Conservation (phyloP, 2,797 vertebrate species). For the Chloroceryle inda region DNA sequence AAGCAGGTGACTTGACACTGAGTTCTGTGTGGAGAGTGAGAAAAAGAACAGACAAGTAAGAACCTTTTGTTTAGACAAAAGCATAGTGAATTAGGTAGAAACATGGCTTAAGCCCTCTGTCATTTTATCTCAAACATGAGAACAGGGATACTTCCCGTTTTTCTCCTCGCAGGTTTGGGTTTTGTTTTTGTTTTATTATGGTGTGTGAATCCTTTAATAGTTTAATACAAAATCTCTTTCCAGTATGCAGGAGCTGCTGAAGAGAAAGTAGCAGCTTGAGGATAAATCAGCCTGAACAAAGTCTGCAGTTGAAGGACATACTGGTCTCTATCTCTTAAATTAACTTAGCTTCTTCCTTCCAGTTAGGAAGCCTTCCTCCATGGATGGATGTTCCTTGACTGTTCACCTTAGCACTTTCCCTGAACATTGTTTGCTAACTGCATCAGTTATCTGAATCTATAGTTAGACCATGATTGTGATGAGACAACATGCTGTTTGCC, state of each 20-base stretch:
- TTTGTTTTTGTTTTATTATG: not conserved
- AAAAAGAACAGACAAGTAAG: not conserved
- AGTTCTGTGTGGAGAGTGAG: not conserved
- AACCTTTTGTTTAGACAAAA: not conserved
- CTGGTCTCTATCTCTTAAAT: not conserved
- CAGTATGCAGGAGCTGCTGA: not conserved
- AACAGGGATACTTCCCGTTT: not conserved
- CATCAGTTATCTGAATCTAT: not conserved
- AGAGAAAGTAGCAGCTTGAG: not conserved
- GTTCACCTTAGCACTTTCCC: not conserved
- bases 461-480: not conserved
- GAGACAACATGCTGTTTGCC: not conserved
- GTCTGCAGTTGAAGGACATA: not conserved
- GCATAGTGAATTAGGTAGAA: not conserved
- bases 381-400: not conserved
- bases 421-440: too few relatives aligned
- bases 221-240: not conserved
- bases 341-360: not conserved
- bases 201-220: not conserved
- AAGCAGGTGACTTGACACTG: not conserved
- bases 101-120: not conserved
- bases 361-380: not conserved
- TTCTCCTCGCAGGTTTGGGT: not conserved
- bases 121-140: not conserved
- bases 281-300: not conserved